phyloP scores from a whole-genome alignment of 2,888 invertebrate species.

The Candidula unifasciata region DNA sequence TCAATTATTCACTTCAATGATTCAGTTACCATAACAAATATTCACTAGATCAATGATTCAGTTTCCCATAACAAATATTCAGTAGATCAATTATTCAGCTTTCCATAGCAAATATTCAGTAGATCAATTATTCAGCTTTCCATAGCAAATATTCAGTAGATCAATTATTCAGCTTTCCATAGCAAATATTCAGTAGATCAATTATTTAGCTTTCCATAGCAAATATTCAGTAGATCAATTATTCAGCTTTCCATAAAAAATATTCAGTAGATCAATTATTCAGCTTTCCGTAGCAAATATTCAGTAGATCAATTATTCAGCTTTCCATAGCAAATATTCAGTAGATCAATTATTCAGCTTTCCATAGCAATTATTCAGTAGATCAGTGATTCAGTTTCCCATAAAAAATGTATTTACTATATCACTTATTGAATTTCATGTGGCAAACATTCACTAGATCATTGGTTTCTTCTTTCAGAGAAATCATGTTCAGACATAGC shows the following conservation, averaged over 20 bases:
- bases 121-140: not conserved
- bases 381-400: too few relatives aligned
- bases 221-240: too few relatives aligned
- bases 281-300: not conserved
- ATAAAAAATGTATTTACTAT: not conserved
- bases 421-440: too few relatives aligned
- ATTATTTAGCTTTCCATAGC: too few relatives aligned
- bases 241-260: not conserved
- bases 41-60: too few relatives aligned
- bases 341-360: too few relatives aligned
- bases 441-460: not conserved
- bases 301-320: not conserved
- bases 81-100: too few relatives aligned
- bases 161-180: too few relatives aligned
- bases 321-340: constrained; percentile 61
- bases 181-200: too few relatives aligned
- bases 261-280: not conserved
- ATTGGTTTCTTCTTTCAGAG: constrained; percentile 60
- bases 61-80: not conserved
- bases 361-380: too few relatives aligned
- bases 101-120: not conserved
- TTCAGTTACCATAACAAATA: too few relatives aligned
- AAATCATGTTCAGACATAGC: constrained; percentile 87
- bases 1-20: too few relatives aligned
- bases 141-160: constrained; percentile 61